phyloP scores from a whole-genome alignment of 2,888 invertebrate genomes.

The Blomia tropicalis region DNA sequence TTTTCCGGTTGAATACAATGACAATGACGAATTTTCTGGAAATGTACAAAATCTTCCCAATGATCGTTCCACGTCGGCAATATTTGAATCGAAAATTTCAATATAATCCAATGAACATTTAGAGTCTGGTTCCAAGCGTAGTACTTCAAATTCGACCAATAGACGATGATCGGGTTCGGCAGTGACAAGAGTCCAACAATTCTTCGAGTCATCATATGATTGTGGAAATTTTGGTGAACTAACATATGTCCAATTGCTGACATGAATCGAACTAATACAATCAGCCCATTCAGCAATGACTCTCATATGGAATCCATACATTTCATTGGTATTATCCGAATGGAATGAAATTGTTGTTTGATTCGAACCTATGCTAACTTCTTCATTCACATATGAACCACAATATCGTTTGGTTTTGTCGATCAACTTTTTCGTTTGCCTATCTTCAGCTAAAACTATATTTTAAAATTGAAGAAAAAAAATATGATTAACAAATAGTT shows the following conservation, averaged over 20 bases:
- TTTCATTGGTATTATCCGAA: slow-evolving; percentile 28
- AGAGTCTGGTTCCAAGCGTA: slow-evolving; percentile 29
- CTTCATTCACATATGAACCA: slow-evolving; percentile 26
- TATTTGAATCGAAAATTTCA: slow-evolving; percentile 29
- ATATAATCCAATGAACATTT: slow-evolving; percentile 31
- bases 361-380: slow-evolving; percentile 27
- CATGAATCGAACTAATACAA: slow-evolving; percentile 16
- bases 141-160: slow-evolving; percentile 26
- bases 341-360: slow-evolving; percentile 28
- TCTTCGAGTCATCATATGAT: slow-evolving; percentile 30
- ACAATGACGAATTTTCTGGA: slow-evolving; percentile 11
- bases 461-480: background rate
- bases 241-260: slow-evolving; percentile 8
- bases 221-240: slow-evolving; percentile 30
- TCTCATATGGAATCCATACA: slow-evolving; percentile 28
- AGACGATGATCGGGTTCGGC: slow-evolving; percentile 26
- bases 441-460: background rate
- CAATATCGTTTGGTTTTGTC: slow-evolving; percentile 24
- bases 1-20: slow-evolving; percentile 24
- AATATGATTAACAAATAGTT: background rate
- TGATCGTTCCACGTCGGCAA: slow-evolving; percentile 12
- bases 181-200: slow-evolving; percentile 30
- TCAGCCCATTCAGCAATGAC: slow-evolving; percentile 11
- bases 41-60: slow-evolving; percentile 26
- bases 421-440: background rate